These are phyloP conservation scores for Diarsia rubi DNA, from an alignment of 2,888 invertebrate genomes.

Conservation along the genomic window DNA sequence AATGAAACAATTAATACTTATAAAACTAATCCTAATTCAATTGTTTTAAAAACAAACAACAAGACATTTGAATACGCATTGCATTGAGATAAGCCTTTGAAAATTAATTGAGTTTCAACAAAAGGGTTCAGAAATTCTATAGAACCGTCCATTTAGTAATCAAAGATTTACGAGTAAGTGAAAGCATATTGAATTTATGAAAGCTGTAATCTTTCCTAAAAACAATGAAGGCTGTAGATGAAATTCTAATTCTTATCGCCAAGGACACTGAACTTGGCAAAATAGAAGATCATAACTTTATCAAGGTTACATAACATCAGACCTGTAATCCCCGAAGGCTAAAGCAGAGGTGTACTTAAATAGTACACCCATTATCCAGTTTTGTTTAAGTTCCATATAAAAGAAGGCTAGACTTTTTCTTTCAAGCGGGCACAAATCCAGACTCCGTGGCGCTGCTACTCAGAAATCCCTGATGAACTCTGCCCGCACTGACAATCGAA, in stretches of 20 bases:
- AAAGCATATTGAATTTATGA: slow-evolving; percentile 49
- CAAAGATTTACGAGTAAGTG: slow-evolving; percentile 48
- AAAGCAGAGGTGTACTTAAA: no score
- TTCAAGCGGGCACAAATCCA: no score
- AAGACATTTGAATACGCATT: slow-evolving; percentile 50
- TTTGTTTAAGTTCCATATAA: no score
- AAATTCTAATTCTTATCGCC: slow-evolving; percentile 28
- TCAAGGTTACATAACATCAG: neutral
- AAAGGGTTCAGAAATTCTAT: slow-evolving; percentile 41
- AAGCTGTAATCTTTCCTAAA: slow-evolving; percentile 38
- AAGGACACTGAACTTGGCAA: slow-evolving; percentile 1
- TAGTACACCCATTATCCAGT: no score
- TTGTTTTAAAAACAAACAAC: slow-evolving; percentile 59
- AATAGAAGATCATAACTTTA: slow-evolving; percentile 5
- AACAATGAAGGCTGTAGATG: slow-evolving; percentile 22
- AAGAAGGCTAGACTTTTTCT: no score
- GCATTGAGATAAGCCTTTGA: slow-evolving; percentile 49
- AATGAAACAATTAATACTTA: slow-evolving; percentile 53
- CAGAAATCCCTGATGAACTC: no score
- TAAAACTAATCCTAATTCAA: slow-evolving; percentile 48
- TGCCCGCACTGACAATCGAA: no score
- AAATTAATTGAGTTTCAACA: slow-evolving; percentile 45
- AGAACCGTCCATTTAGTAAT: slow-evolving; percentile 35
- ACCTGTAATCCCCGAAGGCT: no score
- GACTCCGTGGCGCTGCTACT: no score